Evolutionary conservation across 2,113 vertebrate genomes (phyloP).

Genomic region (Zosterops borbonicus): DNA sequence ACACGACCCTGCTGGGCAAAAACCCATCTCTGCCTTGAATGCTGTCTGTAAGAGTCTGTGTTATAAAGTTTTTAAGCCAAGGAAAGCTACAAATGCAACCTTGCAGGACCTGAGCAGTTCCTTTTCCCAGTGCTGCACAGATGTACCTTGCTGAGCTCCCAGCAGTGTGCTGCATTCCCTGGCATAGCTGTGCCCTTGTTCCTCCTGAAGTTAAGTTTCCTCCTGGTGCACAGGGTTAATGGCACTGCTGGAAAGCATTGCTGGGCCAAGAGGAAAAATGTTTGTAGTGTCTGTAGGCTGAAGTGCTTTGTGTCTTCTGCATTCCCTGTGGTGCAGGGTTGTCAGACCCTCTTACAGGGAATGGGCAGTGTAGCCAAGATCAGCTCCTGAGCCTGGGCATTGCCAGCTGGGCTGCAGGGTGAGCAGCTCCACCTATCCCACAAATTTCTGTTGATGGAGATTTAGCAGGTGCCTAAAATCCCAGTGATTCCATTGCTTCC

Average conservation of each 20-base stretch:
- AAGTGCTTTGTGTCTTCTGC: background rate
- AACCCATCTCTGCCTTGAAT: background rate
- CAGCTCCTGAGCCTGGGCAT: background rate
- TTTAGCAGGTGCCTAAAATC: background rate
- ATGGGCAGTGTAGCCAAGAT: background rate
- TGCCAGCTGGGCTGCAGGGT: background rate
- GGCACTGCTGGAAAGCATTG: background rate
- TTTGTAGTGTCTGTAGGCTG: background rate
- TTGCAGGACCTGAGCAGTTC: background rate
- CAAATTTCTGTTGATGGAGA: background rate
- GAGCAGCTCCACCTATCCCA: accelerated
- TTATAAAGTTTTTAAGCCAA: background rate
- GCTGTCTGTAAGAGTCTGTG: background rate
- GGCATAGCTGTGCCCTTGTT: background rate
- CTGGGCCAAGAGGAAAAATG: background rate
- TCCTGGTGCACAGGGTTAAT: background rate
- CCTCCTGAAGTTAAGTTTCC: background rate
- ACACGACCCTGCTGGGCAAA: background rate
- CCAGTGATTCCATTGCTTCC: background rate
- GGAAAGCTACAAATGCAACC: background rate
- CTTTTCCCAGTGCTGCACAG: background rate
- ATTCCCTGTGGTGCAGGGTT: background rate
- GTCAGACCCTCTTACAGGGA: background rate
- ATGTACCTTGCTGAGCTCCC: background rate
- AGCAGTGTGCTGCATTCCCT: background rate